phyloP scores from a whole-genome alignment of 2,888 invertebrate species.

The Operophtera brumata region DNA sequence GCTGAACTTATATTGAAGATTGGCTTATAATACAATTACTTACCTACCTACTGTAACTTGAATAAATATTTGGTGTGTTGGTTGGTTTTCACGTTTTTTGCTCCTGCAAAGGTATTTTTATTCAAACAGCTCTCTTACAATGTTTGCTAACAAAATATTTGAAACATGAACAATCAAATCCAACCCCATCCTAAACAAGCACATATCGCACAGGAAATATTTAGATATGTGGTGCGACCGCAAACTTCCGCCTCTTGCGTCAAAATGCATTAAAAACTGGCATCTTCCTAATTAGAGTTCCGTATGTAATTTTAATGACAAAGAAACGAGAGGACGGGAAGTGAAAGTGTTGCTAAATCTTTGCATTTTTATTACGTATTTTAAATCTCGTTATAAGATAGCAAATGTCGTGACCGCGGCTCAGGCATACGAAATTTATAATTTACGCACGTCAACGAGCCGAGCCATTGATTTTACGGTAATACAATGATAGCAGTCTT shows the following conservation, averaged over 20 bases:
- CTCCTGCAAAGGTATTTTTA: neutral
- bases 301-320: slow-evolving; percentile 24
- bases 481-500: neutral
- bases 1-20: too few species aligned
- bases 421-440: slow-evolving; percentile 26
- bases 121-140: slow-evolving; percentile 5
- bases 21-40: too few species aligned
- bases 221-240: slow-evolving; percentile 8
- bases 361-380: slow-evolving; percentile 31
- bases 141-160: slow-evolving; percentile 16
- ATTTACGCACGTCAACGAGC: slow-evolving; percentile 30
- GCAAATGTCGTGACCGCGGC: slow-evolving; percentile 19
- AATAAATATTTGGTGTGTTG: too few species aligned
- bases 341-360: slow-evolving; percentile 40
- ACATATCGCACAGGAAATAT: neutral
- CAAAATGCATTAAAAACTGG: slow-evolving; percentile 15
- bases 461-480: slow-evolving; percentile 15
- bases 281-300: slow-evolving; percentile 26
- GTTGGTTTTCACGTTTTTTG: neutral
- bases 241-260: slow-evolving; percentile 17
- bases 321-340: slow-evolving; percentile 23
- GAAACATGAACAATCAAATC: neutral
- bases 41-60: too few species aligned
- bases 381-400: slow-evolving; percentile 3
- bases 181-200: slow-evolving; percentile 16